These are phyloP conservation scores for Scopus umbretta DNA, from an alignment of 2,113 vertebrate genomes.

Conservation along the genomic window DNA sequence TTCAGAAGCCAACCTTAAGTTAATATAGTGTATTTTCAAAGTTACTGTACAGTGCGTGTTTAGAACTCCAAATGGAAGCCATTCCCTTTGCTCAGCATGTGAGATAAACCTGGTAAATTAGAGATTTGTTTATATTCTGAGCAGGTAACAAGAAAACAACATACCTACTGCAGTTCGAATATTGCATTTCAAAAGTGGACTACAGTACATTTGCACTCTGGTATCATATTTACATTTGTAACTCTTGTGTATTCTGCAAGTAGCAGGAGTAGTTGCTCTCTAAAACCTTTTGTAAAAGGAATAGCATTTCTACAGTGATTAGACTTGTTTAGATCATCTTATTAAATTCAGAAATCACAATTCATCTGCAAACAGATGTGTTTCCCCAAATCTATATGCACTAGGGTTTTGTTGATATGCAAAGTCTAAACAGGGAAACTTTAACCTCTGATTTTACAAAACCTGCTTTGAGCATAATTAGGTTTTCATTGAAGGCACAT, in stretches of 20 bases:
- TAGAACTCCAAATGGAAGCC: slow-evolving; percentile 24
- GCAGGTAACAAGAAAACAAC: slow-evolving; percentile 27
- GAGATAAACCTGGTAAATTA: neutral
- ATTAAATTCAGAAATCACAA: neutral
- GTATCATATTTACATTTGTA: neutral
- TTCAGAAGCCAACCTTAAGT: slow-evolving; percentile 1
- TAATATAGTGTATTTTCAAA: slow-evolving; percentile 8
- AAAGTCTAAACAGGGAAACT: neutral
- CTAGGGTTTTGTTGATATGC: neutral
- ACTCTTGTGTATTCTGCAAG: neutral
- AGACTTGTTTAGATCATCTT: neutral
- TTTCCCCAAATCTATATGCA: neutral
- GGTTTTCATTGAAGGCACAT: neutral
- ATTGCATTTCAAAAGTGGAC: neutral
- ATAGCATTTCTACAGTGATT: neutral
- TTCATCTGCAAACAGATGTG: neutral
- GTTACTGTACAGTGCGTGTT: neutral
- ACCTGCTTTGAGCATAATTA: neutral
- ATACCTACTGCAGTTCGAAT: neutral
- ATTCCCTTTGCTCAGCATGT: neutral
- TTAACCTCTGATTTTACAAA: neutral
- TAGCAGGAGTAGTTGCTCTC: neutral
- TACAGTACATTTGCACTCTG: neutral
- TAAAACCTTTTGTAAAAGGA: neutral
- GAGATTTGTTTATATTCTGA: slow-evolving; percentile 52